These are phyloP conservation scores for Leucoraja erinaceus DNA, from an alignment of 2,113 vertebrate genomes.

Conservation along the genomic window DNA sequence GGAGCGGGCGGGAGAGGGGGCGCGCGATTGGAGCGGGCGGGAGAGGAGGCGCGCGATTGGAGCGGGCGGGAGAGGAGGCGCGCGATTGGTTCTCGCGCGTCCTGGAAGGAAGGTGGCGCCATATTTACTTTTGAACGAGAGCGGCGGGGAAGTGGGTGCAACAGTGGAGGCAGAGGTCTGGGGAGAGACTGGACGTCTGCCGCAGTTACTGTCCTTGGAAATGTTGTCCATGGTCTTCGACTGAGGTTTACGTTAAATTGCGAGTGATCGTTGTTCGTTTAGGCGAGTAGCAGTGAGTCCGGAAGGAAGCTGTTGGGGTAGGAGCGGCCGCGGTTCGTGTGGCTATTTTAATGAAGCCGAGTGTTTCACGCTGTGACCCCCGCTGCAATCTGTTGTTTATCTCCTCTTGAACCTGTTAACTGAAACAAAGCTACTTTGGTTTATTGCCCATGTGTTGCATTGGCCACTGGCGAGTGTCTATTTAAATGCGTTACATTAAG, in stretches of 20 bases:
- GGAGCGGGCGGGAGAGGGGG: background rate
- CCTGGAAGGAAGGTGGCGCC: slow-evolving; percentile 38
- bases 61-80: too few relatives aligned
- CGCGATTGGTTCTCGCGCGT: background rate
- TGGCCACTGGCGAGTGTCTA: background rate
- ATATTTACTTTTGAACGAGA: slow-evolving; percentile 37
- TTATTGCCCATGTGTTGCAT: background rate
- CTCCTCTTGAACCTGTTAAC: background rate
- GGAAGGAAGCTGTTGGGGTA: background rate
- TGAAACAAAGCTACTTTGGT: background rate
- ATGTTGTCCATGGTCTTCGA: background rate
- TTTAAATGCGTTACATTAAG: background rate
- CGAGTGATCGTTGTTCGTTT: background rate
- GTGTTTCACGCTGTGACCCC: background rate
- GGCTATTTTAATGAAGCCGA: background rate
- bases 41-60: slow-evolving; percentile 24
- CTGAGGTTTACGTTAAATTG: background rate
- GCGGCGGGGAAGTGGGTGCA: too few relatives aligned
- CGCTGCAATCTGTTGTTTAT: background rate
- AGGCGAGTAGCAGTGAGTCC: background rate
- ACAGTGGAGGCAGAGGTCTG: too few relatives aligned
- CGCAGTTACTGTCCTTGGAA: background rate
- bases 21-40: background rate
- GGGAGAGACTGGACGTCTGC: too few relatives aligned
- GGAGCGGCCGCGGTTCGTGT: background rate